phyloP scores from a whole-genome alignment of 2,888 invertebrate species.

The Geotrupes spiniger region DNA sequence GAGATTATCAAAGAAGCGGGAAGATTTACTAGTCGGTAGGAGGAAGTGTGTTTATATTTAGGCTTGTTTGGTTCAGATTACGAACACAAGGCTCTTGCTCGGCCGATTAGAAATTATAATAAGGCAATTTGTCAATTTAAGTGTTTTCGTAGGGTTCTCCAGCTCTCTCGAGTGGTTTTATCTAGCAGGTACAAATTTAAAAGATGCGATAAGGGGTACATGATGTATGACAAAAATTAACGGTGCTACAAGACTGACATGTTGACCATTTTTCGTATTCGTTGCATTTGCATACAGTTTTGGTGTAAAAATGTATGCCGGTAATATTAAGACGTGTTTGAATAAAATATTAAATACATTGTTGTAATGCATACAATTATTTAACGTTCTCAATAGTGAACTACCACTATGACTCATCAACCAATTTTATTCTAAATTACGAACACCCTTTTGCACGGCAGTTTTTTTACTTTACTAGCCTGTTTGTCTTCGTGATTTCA shows the following conservation, averaged over 20 bases:
- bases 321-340: too few species aligned
- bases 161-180: slow-evolving; percentile 1
- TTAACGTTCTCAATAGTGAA: too few species aligned
- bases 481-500: too few species aligned
- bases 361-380: too few species aligned
- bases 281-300: too few species aligned
- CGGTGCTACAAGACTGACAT: background rate
- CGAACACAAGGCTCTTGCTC: slow-evolving; percentile 27
- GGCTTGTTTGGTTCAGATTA: slow-evolving; percentile 32
- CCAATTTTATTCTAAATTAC: too few species aligned
- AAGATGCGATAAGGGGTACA: background rate
- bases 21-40: slow-evolving; percentile 32
- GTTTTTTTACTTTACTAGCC: too few species aligned
- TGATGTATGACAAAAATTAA: slow-evolving; percentile 1
- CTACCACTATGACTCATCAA: too few species aligned
- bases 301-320: too few species aligned
- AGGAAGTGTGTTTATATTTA: slow-evolving; percentile 43
- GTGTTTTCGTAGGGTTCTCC: slow-evolving; percentile 31
- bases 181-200: slow-evolving; percentile 14
- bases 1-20: slow-evolving; percentile 33
- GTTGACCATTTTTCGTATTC: too few species aligned
- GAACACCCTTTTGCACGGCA: too few species aligned
- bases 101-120: slow-evolving; percentile 48
- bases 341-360: too few species aligned
- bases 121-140: slow-evolving; percentile 47